Percentiles rank a stretch among this genome's conserved stretches.
phyloP scores from a whole-genome alignment of 23 tunicate genomes.

The Ascidia mentula region DNA sequence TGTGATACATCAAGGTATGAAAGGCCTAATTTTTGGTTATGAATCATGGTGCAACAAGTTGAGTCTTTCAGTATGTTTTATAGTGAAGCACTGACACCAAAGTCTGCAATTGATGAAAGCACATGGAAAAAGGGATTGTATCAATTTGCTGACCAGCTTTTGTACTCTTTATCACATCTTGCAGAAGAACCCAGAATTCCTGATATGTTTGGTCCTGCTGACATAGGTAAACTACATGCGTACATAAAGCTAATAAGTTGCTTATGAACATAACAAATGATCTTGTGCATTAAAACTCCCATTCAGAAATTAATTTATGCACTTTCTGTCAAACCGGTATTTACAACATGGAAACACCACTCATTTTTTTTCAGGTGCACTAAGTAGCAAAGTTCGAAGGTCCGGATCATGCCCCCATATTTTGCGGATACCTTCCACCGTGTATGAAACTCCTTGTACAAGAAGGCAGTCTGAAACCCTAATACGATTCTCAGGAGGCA shows the following conservation, averaged over 20 bases:
- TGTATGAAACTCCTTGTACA: not conserved
- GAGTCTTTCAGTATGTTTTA: too few species aligned
- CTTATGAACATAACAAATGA: too few species aligned
- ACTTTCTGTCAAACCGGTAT: too few species aligned
- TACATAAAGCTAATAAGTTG: too few species aligned
- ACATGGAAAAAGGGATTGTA: slow-evolving; percentile 50
- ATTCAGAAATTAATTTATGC: too few species aligned
- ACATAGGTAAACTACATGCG: not conserved
- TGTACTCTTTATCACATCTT: slow-evolving; percentile 47
- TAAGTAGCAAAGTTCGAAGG: not conserved
- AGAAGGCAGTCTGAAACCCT: slow-evolving; percentile 19
- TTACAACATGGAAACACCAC: too few species aligned
- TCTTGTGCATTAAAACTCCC: too few species aligned
- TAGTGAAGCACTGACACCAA: slow-evolving; percentile 54
- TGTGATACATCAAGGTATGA: slow-evolving; percentile 7
- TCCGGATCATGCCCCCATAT: slow-evolving; percentile 30
- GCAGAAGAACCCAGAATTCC: slow-evolving; percentile 30
- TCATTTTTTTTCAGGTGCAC: not conserved
- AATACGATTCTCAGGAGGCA: not conserved
- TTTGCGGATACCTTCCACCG: slow-evolving; percentile 15
- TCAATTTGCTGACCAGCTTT: slow-evolving; percentile 69
- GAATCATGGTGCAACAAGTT: too few species aligned
- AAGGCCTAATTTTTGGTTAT: too few species aligned
- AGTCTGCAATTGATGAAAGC: slow-evolving; percentile 32
- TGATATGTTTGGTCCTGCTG: not conserved